Base-by-base conservation (phyloP, 2,113 vertebrate species). In the Elaphurus davidianus region DNA sequence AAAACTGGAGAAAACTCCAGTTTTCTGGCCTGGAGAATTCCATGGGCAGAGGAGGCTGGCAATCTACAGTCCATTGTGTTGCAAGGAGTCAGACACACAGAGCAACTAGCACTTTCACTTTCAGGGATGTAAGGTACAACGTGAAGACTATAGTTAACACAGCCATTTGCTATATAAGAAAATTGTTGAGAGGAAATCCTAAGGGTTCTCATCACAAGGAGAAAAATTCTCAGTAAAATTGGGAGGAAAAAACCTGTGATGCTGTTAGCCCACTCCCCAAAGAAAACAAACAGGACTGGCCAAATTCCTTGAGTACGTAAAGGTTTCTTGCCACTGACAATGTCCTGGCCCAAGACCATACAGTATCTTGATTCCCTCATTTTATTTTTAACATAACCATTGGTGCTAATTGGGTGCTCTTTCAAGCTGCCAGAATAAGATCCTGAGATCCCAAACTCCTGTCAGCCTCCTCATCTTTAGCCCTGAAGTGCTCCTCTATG, bases 341-440 rank as follows among this genome's bases (percentile, higher is more conserved):
- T 98, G 92, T 82, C 88, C 79, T 98, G 74, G 95, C 96, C 59
- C 12, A 88, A 28, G 79, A 88, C 59, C 79, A 97, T 57, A 1
- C 60, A 93, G 12, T 15, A 43, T 76, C 40, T 93, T 96, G 78
- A 10, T 23, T 78, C 95, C 62, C 19, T 28, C n/a, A 45, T 60
- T 47, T 91, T 92, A 98, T 97, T 98, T 97, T 86, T 97, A 98
- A 91, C 82, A 90, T 94, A 98, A 98, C 81, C 76, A 90, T 62
- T 86, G 95, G 78, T 96, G 91, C 92, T 98, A 98, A 99, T 98
- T 98, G 98, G 86, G 43, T 98, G 94, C 60, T 96, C 96, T 97
- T 98, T 97, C 94, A 97, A 96, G 95, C 97, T 98, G 93, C 95
- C 55, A 62, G 93, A 88, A 76, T 87, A 97, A 96, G 91, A 98